Evolutionary conservation across 1,140 invertebrate species (phyloP).

Genomic region (Lepidurus apus): DNA sequence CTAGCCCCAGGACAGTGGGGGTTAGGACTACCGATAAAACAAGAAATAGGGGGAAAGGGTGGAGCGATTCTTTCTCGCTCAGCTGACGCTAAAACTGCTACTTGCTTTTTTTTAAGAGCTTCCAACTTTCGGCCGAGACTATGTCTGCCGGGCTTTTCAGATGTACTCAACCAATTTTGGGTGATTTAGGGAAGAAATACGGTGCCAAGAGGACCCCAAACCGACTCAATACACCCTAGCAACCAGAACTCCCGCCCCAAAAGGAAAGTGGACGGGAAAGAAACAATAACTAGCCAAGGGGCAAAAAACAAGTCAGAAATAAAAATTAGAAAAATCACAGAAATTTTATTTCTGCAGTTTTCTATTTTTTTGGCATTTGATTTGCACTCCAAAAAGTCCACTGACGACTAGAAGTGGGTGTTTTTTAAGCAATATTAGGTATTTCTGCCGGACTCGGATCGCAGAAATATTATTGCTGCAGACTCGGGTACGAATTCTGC

Average conservation of each 20-base stretch:
- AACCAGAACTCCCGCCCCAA: neutral
- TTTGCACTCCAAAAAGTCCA: too few relatives aligned
- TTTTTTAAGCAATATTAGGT: too few relatives aligned
- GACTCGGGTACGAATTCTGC: too few relatives aligned
- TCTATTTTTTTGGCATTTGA: too few relatives aligned
- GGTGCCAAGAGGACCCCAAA: neutral
- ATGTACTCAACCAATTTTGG: conserved; percentile 6
- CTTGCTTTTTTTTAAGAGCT: neutral
- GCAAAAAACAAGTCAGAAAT: too few relatives aligned
- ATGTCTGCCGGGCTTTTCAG: neutral
- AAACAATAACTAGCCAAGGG: neutral
- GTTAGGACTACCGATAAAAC: conserved; percentile 1
- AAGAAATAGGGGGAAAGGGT: conserved; percentile 10
- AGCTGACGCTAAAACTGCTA: conserved; percentile 21
- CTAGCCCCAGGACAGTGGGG: neutral
- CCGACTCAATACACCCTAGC: neutral
- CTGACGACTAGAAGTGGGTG: too few relatives aligned
- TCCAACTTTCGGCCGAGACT: neutral
- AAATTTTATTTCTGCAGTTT: too few relatives aligned
- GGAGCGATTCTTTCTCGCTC: conserved; percentile 17
- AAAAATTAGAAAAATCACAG: too few relatives aligned
- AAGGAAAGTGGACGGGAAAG: neutral
- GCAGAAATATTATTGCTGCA: too few relatives aligned
- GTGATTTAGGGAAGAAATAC: conserved; percentile 17
- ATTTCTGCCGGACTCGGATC: too few relatives aligned